These are phyloP conservation scores for Aphodius sticticus DNA, from an alignment of 2,888 invertebrate species.

Conservation along the genomic window DNA sequence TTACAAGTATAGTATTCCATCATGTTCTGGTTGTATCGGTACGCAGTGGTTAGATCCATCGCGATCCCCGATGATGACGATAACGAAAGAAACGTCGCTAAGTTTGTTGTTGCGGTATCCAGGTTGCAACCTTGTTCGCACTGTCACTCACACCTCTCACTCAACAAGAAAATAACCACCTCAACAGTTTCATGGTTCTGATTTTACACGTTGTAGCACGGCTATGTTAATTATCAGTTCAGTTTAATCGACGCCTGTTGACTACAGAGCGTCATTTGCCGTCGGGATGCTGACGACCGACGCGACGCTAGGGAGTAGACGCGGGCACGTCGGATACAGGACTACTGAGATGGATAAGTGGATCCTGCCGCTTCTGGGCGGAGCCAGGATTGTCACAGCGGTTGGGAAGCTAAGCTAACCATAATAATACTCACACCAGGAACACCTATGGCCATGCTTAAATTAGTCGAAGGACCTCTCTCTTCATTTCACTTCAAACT, in stretches of 20 bases:
- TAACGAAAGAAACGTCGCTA: slow-evolving; percentile 72
- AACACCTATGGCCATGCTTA: slow-evolving; percentile 13
- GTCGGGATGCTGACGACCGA: slow-evolving; percentile 51
- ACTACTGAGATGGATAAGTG: slow-evolving; percentile 58
- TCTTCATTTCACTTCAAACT: too few species aligned
- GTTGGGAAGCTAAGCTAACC: slow-evolving; percentile 59
- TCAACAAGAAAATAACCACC: slow-evolving; percentile 4
- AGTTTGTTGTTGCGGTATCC: slow-evolving; percentile 68
- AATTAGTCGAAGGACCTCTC: background rate
- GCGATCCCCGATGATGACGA: slow-evolving; percentile 70
- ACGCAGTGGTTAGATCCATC: slow-evolving; percentile 93
- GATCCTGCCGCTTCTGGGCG: slow-evolving; percentile 55
- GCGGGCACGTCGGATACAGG: slow-evolving; percentile 56
- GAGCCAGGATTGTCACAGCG: slow-evolving; percentile 60
- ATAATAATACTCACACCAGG: slow-evolving; percentile 45
- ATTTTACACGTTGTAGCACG: slow-evolving; percentile 1
- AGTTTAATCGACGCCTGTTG: slow-evolving; percentile 41
- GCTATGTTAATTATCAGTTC: slow-evolving; percentile 14
- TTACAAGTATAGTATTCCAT: slow-evolving; percentile 99
- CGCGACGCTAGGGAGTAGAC: slow-evolving; percentile 45
- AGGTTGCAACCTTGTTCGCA: slow-evolving; percentile 61
- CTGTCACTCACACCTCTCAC: slow-evolving; percentile 40
- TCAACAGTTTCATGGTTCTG: slow-evolving; percentile 8
- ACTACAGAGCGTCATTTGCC: slow-evolving; percentile 50
- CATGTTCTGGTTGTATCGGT: slow-evolving; percentile 97